Conservation (phyloP, 2,888 invertebrate species). For the Drosophila bunnanda region DNA sequence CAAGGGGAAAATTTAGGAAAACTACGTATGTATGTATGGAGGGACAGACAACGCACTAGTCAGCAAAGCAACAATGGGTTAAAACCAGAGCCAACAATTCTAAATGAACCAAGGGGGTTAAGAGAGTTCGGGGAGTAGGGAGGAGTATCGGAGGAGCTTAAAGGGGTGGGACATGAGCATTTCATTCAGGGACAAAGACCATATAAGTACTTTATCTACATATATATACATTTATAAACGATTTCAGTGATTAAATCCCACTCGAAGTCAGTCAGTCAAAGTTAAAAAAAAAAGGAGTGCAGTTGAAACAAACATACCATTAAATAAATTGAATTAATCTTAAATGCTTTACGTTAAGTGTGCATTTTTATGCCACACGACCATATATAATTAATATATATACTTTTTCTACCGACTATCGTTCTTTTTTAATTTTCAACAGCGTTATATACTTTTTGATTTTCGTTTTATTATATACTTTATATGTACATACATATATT, state of each 20-base stretch:
- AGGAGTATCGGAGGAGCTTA: neutral
- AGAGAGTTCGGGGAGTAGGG: neutral
- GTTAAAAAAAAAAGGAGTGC: slow-evolving; percentile 32
- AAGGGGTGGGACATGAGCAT: slow-evolving; percentile 53
- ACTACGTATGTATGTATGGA: too few relatives aligned
- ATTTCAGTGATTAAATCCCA: slow-evolving; percentile 50
- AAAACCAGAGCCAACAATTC: slow-evolving; percentile 47
- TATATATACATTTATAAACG: slow-evolving; percentile 22
- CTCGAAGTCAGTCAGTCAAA: slow-evolving; percentile 51
- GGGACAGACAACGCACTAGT: slow-evolving; percentile 52
- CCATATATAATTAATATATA: slow-evolving; percentile 2
- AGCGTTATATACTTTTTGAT: slow-evolving; percentile 45
- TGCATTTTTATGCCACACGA: slow-evolving; percentile 29
- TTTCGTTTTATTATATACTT: slow-evolving; percentile 46
- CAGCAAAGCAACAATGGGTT: slow-evolving; percentile 49
- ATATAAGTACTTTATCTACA: slow-evolving; percentile 72
- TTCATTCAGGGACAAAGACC: slow-evolving; percentile 78
- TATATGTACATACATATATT: slow-evolving; percentile 27
- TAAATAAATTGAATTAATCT: slow-evolving; percentile 70
- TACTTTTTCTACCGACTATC: slow-evolving; percentile 28
- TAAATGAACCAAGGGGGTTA: slow-evolving; percentile 11
- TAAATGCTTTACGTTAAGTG: slow-evolving; percentile 47
- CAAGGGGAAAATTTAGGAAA: too few relatives aligned
- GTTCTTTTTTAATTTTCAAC: slow-evolving; percentile 37
- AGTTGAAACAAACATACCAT: slow-evolving; percentile 69